Percentiles rank a stretch among this genome's conserved stretches.
Conservation (phyloP, 2,797 vertebrate genomes). For the Pipistrellus pipistrellus region DNA sequence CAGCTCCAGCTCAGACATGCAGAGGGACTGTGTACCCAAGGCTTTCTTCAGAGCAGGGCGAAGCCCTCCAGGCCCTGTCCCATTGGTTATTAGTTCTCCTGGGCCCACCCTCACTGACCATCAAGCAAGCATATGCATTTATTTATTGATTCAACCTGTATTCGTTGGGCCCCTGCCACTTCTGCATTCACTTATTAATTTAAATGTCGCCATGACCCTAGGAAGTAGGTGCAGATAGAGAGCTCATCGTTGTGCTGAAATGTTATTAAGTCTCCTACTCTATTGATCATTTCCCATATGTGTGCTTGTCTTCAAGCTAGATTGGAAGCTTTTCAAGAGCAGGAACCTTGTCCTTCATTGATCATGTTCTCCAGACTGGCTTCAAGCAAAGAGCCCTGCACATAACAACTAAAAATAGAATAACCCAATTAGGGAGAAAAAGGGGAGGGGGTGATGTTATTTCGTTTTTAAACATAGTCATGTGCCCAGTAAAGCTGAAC, state of each 20-base stretch:
- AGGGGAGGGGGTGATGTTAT: neutral
- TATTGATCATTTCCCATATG: neutral
- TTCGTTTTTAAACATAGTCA: neutral
- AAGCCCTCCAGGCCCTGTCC: neutral
- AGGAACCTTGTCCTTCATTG: neutral
- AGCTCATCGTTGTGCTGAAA: neutral
- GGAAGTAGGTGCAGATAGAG: neutral
- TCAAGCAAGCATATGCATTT: neutral
- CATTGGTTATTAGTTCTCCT: neutral
- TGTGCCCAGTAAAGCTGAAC: neutral
- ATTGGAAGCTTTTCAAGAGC: neutral
- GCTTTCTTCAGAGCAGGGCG: neutral
- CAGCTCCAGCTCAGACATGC: neutral
- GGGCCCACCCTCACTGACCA: neutral
- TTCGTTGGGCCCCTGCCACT: neutral
- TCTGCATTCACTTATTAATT: neutral
- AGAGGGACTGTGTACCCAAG: neutral
- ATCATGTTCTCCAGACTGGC: neutral
- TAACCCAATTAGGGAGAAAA: neutral
- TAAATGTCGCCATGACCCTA: neutral
- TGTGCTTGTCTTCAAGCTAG: neutral
- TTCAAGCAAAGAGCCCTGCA: constrained; percentile 4
- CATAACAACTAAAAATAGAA: constrained; percentile 35
- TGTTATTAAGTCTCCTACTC: neutral
- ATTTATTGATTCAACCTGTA: neutral